Base-by-base conservation (phyloP, 1,140 invertebrate species). In the Tigriopus japonicus region DNA sequence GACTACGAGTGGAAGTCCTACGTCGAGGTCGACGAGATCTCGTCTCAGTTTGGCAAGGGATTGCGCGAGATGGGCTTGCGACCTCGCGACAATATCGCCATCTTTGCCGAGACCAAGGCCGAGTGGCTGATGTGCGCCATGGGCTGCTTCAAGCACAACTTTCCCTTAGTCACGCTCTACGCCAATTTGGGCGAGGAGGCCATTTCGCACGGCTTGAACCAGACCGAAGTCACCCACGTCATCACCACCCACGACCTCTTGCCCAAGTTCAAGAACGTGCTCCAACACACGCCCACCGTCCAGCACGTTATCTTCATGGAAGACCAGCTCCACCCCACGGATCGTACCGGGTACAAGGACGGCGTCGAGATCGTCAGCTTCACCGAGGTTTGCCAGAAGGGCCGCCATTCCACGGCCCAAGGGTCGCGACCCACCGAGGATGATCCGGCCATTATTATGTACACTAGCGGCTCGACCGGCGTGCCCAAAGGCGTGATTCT, bases 61-160 rank as follows among this genome's bases (percentile, higher is more conserved):
- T 71, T 95, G 23, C 72, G 80, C 5, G 80, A 67, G n/a, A 62
- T 75, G 42, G 79, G 76, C 6, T 77, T 83, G 62, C 72, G 76
- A 56, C 77, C 81, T 1, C 75, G 76, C 9, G 73, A 80, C 54
- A 89, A 87, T 66, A 74, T 98, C 62, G 85, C 89, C 15, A 86
- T 99, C 65, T 98, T 96, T 74, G 88, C 93, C 0, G 95, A 99
- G 75, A 98, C 94, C 0, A 76, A 93, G 64, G 85, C 85, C 21
- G 93, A 98, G 76, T 99, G 94, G 93, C 84, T 98, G 80, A 81
- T 96, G 42, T 84, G 89, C 0, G 86, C 91, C 6, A 85, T 95
- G 68, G 87, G 87, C 35, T 58, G 67, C 52, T 43, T 67, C 5
- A 62, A 61, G 45, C 56, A 63, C 19, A 64, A 63, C 64, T 65